phyloP scores from a whole-genome alignment of 1,140 invertebrate species.

The Triops cancriformis region DNA sequence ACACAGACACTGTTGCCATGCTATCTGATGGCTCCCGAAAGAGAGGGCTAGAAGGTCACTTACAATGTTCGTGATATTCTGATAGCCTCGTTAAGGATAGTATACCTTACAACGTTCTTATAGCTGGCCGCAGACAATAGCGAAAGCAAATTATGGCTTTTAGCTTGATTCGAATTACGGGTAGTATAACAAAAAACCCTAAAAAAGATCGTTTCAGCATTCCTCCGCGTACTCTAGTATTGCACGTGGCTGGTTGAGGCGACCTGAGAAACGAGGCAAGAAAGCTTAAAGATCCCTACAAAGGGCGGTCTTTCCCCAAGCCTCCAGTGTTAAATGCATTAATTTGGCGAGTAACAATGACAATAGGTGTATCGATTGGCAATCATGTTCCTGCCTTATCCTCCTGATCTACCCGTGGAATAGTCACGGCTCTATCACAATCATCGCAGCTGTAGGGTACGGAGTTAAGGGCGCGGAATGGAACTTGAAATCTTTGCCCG shows the following conservation, averaged over 20 bases:
- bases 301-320: neutral
- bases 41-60: neutral
- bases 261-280: neutral
- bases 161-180: constrained; percentile 10
- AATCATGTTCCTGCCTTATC: constrained; percentile 10
- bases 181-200: neutral
- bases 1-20: constrained; percentile 4
- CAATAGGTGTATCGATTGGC: constrained; percentile 4
- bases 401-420: neutral
- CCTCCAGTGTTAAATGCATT: neutral
- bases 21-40: neutral
- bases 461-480: neutral
- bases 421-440: constrained; percentile 9
- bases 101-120: neutral
- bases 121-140: neutral
- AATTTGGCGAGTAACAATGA: neutral
- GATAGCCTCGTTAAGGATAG: constrained; percentile 3
- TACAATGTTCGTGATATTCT: constrained; percentile 1
- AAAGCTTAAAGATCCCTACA: constrained; percentile 1
- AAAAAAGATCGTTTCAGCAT: neutral
- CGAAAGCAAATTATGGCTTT: constrained; percentile 1
- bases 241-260: neutral
- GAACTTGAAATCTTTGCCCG: neutral
- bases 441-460: neutral
- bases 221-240: neutral